Evolutionary conservation across 2,888 invertebrate genomes (phyloP).

Genomic region (Acheta domesticus): DNA sequence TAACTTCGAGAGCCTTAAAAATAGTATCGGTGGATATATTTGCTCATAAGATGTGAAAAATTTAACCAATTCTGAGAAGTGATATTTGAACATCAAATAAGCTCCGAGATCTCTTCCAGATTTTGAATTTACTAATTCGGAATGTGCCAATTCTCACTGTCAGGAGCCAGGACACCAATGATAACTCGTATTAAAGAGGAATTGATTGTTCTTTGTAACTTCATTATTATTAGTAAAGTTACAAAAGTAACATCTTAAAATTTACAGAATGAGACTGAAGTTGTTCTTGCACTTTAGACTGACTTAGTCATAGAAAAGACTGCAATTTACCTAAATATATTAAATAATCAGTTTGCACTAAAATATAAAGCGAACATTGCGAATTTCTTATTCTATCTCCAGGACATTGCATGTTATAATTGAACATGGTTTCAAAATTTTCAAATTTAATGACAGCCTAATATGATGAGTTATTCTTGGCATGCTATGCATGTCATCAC

Average conservation of each 20-base stretch:
- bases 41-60: too few relatives aligned
- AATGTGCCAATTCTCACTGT: not conserved
- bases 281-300: slow-evolving; percentile 3
- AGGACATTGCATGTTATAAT: not conserved
- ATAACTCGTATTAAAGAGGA: not conserved
- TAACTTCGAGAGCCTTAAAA: too few relatives aligned
- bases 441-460: not conserved
- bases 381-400: not conserved
- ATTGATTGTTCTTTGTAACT: not conserved
- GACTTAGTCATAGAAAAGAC: slow-evolving; percentile 6
- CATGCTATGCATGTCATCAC: too few relatives aligned
- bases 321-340: not conserved
- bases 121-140: too few relatives aligned
- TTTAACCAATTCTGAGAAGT: too few relatives aligned
- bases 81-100: too few relatives aligned
- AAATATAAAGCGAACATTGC: not conserved
- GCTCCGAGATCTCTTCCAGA: too few relatives aligned
- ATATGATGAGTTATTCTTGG: too few relatives aligned
- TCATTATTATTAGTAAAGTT: not conserved
- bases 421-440: not conserved
- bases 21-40: too few relatives aligned
- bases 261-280: not conserved
- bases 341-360: not conserved
- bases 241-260: not conserved
- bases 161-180: not conserved